Base-by-base conservation (phyloP, 2,797 vertebrate genomes). In the Trachurus trachurus region DNA sequence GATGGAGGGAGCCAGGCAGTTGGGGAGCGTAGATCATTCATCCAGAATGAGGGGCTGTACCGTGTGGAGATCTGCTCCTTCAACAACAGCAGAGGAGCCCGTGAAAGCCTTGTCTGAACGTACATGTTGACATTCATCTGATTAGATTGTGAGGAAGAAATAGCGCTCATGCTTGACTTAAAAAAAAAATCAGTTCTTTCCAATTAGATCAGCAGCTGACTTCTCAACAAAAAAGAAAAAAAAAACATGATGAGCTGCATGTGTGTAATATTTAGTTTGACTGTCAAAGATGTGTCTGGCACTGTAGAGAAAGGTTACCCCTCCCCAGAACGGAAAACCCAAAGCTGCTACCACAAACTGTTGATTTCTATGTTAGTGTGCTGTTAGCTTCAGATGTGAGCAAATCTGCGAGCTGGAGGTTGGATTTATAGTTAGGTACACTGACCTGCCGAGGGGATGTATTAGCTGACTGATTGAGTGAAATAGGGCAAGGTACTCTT, bases 1-100 rank as follows among this genome's bases (percentile, higher is more conserved):
- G 93, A 95, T 94, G 92, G 94, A 95, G 90, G 93, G 71, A 90
- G 83, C 85, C 74, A 80, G 90, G 92, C 89, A 90, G 84, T 89
- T 87, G 75, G 88, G 86, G 86, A 93, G 82, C 76, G 87, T 92
- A 90, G 92, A 95, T 95, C 94, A 94, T 92, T 95, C 94, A 94
- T 93, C 88, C 84, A 89, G 93, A 93, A 91, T 87, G 86, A 91
- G 85, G 75, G 84, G 79, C 85, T 82, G 85, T 81, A 61, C 81
- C 19, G 39, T 64, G 74, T 81, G 76, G 82, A 87, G 87, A 81
- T 83, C 85, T 67, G 80, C 78, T 82, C 66, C 69, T 87, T 81
- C 19, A 26, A 58, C 63, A 69, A 72, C 71, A 78, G 74, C 70
- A 34, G 63, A 71, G n/a, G 31, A 80, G 76, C 74, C 76, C 44